phyloP scores from a whole-genome alignment of 2,113 vertebrate species.

The Scomber colias region DNA sequence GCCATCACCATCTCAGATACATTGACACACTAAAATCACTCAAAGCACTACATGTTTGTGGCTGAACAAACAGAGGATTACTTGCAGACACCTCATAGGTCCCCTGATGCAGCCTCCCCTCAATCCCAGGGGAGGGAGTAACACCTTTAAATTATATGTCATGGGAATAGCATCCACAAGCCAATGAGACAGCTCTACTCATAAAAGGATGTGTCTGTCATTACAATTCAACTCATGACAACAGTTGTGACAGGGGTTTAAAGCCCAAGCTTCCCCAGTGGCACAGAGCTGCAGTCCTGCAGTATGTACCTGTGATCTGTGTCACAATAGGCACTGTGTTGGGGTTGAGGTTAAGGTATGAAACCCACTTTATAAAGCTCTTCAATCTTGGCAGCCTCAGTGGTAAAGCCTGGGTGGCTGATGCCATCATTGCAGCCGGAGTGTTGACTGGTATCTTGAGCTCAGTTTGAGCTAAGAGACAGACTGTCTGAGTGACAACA shows the following conservation, averaged over 20 bases:
- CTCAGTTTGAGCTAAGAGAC: conserved; percentile 40
- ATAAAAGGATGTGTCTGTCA: conserved; percentile 35
- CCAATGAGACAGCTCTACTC: conserved; percentile 26
- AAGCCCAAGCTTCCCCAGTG: conserved; percentile 28
- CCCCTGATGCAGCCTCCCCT: conserved; percentile 10
- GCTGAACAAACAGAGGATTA: conserved; percentile 16
- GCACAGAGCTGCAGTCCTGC: conserved; percentile 11
- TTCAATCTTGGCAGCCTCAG: conserved; percentile 38
- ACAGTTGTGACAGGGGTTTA: conserved; percentile 34
- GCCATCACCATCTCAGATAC: not conserved
- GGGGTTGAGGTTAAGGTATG: conserved; percentile 19
- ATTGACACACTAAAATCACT: not conserved
- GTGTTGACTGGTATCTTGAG: conserved; percentile 26
- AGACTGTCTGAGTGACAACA: conserved; percentile 40
- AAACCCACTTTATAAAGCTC: conserved; percentile 45
- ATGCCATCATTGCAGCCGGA: conserved; percentile 44
- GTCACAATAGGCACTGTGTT: conserved; percentile 15
- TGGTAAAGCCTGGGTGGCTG: conserved; percentile 30
- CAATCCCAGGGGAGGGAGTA: not conserved
- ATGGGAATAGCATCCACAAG: conserved; percentile 23
- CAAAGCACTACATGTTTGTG: not conserved
- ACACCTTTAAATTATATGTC: conserved; percentile 23
- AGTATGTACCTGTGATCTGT: conserved; percentile 18
- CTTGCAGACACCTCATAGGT: conserved; percentile 4
- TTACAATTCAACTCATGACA: conserved; percentile 54